Percentiles rank a stretch among this genome's conserved stretches.
Conservation (phyloP, 2,888 invertebrate species). For the Drosophila siamana region DNA sequence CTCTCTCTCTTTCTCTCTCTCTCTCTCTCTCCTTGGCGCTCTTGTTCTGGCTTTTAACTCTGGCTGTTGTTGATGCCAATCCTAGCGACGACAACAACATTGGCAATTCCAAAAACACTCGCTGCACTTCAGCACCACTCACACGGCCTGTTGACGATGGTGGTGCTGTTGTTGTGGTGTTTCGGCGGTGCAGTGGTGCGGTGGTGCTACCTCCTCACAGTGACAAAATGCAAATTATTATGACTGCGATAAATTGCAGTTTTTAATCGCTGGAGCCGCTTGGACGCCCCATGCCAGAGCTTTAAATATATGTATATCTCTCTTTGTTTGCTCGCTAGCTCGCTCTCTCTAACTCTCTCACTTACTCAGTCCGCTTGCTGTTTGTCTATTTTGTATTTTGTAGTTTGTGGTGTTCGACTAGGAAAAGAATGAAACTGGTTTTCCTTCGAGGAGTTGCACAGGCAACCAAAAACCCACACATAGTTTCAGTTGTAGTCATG, state of each 20-base stretch:
- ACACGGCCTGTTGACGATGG: conserved; percentile 8
- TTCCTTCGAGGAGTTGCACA: conserved; percentile 55
- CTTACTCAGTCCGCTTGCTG: conserved; percentile 20
- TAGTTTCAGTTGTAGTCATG: conserved; percentile 75
- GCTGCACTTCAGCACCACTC: conserved; percentile 22
- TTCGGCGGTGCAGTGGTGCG: conserved; percentile 9
- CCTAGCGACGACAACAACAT: conserved; percentile 14
- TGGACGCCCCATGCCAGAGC: conserved; percentile 59
- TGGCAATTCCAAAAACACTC: conserved; percentile 27
- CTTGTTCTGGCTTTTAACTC: background rate
- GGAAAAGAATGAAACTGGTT: conserved; percentile 77
- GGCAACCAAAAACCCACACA: conserved; percentile 70
- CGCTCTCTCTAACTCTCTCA: conserved; percentile 35
- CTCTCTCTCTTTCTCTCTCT: background rate
- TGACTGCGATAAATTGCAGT: conserved; percentile 80
- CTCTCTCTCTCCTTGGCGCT: too few species aligned
- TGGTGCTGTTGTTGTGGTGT: conserved; percentile 11
- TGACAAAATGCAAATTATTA: conserved; percentile 81
- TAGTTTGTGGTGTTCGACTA: conserved; percentile 41
- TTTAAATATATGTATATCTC: conserved; percentile 36
- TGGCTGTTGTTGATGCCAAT: conserved; percentile 2
- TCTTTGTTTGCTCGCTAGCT: conserved; percentile 12
- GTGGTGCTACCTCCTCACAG: conserved; percentile 54
- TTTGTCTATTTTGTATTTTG: conserved; percentile 22
- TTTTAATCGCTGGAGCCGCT: conserved; percentile 72